Evolutionary conservation across 2,113 vertebrate genomes (phyloP).

Genomic region (Entomyzon cyanotis): DNA sequence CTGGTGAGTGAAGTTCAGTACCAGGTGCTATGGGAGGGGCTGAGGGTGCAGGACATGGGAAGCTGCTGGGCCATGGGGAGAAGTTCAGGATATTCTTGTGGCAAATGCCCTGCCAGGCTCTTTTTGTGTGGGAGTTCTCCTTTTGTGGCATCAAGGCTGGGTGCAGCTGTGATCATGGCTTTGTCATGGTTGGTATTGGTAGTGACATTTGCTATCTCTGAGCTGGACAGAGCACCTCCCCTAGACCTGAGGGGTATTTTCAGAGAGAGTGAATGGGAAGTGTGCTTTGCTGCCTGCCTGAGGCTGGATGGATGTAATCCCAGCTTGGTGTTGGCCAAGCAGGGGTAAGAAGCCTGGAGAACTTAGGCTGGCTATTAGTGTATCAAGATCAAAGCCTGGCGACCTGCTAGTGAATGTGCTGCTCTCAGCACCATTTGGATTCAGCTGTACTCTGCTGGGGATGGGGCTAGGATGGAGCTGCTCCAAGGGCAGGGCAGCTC

Average conservation of each 20-base stretch:
- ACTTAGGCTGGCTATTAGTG: neutral
- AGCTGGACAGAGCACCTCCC: neutral
- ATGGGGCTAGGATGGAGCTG: neutral
- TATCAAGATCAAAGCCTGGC: neutral
- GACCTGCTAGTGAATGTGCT: neutral
- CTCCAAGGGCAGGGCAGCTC: neutral
- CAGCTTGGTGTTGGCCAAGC: neutral
- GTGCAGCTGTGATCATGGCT: neutral
- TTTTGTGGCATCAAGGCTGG: neutral
- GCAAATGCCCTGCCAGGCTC: neutral
- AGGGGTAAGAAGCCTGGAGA: neutral
- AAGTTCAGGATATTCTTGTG: neutral
- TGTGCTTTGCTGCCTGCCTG: neutral
- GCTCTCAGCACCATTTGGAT: neutral
- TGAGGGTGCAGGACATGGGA: neutral
- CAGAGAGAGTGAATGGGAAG: neutral
- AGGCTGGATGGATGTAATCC: neutral
- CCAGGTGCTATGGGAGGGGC: neutral
- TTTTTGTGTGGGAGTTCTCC: neutral
- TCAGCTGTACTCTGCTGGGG: neutral
- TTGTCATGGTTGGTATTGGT: neutral
- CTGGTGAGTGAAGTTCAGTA: neutral
- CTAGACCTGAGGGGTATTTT: neutral
- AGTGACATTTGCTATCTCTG: neutral
- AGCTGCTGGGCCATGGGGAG: neutral